Conservation (phyloP, 2,797 vertebrate species). For the Leptodactylus fallax region DNA sequence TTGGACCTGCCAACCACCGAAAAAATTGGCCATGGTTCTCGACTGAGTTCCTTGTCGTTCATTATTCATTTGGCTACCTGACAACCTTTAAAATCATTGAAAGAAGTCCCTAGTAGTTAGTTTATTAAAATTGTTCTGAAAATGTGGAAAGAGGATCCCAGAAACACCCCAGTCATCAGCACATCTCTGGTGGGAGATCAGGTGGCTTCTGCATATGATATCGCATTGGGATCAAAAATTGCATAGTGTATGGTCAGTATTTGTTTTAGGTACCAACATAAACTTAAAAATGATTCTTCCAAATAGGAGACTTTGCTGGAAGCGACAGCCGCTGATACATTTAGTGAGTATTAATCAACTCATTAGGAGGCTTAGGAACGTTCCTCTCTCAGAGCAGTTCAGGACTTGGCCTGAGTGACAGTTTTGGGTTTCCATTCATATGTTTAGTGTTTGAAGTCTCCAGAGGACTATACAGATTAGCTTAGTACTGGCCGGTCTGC, state of each 20-base stretch:
- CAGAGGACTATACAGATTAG: slow-evolving; percentile 34
- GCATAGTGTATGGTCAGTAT: not conserved
- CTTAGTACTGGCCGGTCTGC: slow-evolving; percentile 61
- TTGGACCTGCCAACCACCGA: too few relatives aligned
- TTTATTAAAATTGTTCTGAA: too few relatives aligned
- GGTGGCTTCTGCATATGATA: not conserved
- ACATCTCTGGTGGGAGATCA: not conserved
- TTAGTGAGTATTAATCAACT: slow-evolving; percentile 13
- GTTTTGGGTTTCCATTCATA: slow-evolving; percentile 16
- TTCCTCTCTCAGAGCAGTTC: not conserved
- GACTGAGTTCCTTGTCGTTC: too few relatives aligned
- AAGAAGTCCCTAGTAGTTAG: too few relatives aligned
- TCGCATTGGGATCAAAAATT: not conserved
- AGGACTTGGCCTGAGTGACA: slow-evolving; percentile 2
- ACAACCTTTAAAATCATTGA: too few relatives aligned
- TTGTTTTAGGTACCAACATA: not conserved
- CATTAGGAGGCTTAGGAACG: not conserved
- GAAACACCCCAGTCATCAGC: not conserved
- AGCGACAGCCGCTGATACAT: not conserved
- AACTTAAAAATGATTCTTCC: not conserved
- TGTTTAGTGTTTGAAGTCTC: slow-evolving; percentile 32
- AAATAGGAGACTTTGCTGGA: not conserved
- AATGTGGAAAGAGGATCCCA: not conserved
- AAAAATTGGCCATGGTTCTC: too few relatives aligned
- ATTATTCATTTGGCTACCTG: too few relatives aligned